Evolutionary conservation across 2,113 vertebrate genomes (phyloP).

Genomic region (Piaya cayana): DNA sequence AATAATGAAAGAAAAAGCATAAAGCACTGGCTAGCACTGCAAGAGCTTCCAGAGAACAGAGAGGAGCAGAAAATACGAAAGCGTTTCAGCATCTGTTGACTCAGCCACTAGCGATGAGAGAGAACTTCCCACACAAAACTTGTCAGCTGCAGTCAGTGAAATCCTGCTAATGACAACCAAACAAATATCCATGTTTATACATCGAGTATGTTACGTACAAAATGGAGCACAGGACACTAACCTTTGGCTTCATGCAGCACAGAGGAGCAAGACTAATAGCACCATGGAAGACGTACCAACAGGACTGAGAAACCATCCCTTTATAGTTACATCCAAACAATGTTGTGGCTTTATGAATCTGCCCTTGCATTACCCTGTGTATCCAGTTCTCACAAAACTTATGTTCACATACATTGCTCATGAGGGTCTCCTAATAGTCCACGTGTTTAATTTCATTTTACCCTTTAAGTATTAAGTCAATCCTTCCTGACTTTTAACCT

Average conservation of each 20-base stretch:
- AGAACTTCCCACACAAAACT: not conserved
- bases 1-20: not conserved
- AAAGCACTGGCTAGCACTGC: not conserved
- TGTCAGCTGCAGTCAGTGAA: not conserved
- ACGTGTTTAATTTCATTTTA: not conserved
- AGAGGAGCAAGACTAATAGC: not conserved
- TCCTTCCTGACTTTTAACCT: not conserved
- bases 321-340: fast-evolving
- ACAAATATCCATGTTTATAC: not conserved
- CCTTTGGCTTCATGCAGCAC: not conserved
- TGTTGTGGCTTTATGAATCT: not conserved
- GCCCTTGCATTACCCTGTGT: not conserved
- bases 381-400: not conserved
- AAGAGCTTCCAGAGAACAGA: constrained; percentile 17
- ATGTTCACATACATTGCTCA: not conserved
- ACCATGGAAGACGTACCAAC: fast-evolving
- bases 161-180: not conserved
- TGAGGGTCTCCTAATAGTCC: not conserved
- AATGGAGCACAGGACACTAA: not conserved
- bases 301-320: not conserved
- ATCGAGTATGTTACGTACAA: not conserved
- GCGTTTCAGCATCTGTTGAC: not conserved
- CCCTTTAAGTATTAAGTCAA: not conserved
- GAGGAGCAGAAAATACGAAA: not conserved
- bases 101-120: not conserved